Base-by-base conservation (phyloP, 1,140 invertebrate species). In the Caenorhabditis tropicalis region DNA sequence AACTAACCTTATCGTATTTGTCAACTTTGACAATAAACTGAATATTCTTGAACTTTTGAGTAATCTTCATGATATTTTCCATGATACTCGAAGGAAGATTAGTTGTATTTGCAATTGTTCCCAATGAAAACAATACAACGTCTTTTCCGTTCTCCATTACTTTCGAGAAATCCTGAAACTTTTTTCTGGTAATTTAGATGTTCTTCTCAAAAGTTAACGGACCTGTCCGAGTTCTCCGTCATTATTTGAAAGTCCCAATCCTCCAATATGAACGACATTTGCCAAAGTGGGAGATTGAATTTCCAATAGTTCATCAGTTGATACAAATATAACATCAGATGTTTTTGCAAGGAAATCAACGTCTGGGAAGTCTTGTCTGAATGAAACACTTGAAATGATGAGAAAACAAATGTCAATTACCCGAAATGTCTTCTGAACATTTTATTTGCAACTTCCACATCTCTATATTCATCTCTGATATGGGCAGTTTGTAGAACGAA, bases 221-320 rank as follows among this genome's bases (percentile, higher is more conserved):
- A 36, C 58, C 79, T 46, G 39, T 24, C 48, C 46, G 7, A 79
- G 58, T 15, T 5, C 10, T 19, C 15, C 33, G 19, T 39, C 33
- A 82, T 85, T 70, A 33, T 46, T 70, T 29, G 24, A 56, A 6
- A 86, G 16, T 24, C 85, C 85, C 7, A 86, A 21, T 10, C 85
- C 85, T 31, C 85, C 85, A 16, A 84, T 86, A 51, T 86, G 46
- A 7, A 86, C 21, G 29, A 86, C 39, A 51, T 86, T 86, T 36
- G 81, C 39, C 15, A 86, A 31, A 33, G 48, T 85, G 1, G 85
- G 85, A 29, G 74, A 48, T 16, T 46, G 85, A 43, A 85, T 39
- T 36, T 86, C 85, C n/a, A 86, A 39, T 7, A 85, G 82, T 27
- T 86, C 85, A 33, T 86, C 85, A 48, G 82, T 86, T 19, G 46